Evolutionary conservation across 2,113 vertebrate genomes (phyloP), one percentile per base, ranked within the genome.

Genomic region (Brienomyrus brachyistius): DNA sequence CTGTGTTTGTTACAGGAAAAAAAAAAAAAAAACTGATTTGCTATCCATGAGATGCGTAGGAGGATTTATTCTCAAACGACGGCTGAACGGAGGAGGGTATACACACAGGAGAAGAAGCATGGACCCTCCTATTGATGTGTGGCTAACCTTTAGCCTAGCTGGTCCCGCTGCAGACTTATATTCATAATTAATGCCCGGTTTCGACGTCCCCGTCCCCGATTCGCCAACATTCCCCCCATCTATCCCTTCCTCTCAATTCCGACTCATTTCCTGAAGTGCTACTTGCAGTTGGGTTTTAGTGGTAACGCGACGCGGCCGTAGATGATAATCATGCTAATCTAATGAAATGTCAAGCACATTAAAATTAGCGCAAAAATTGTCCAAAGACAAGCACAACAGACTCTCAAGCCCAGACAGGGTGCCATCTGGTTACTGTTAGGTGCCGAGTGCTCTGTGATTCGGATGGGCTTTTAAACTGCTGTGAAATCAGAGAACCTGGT

Each of bases 261-360:
- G 17, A 23, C n/a, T 66, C 35, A 48, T 90, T 66, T 56, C 43
- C 48, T 80, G 31, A 87, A 77, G 85, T 90, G 89, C 48, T 87
- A 87, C 89, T 87, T 90, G 84, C 47, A 85, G 74, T 87, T 87
- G 66, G 48, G 82, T 48, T 45, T 85, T 77, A 90, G 85, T 84
- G 50, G 84, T 52, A 82, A 52, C 17, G 48, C 13, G 47, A 50
- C 11, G 1, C 27, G 31, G 47, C 83, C 27, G 21, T 70, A 66
- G 89, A 54, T 54, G 62, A 74, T 87, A 90, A 87, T 74, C 45
- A 77, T 85, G 48, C 87, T 86, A 80, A 74, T 77, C 66, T 54
- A 88, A 54, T 87, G 89, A 90, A 90, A 87, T 80, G 89, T 90
- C 89, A 90, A 80, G 62, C 45, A 54, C 27, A 87, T 80, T 40